Conservation (phyloP, 2,888 invertebrate species). For the Hetaerina titia region DNA sequence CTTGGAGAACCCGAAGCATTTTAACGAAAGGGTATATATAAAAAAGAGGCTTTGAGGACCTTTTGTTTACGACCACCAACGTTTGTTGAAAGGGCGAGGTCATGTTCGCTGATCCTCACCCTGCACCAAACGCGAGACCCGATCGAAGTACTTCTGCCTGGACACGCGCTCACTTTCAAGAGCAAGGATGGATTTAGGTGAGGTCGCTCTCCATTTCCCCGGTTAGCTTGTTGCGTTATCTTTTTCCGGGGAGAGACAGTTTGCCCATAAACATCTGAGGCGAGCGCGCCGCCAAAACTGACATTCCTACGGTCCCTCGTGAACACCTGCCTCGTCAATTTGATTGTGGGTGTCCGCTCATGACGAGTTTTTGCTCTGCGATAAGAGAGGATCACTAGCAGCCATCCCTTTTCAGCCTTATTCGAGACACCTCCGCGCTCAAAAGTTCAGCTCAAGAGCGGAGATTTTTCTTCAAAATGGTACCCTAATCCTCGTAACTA, state of each 20-base stretch:
- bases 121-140: no score
- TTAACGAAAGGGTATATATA: no score
- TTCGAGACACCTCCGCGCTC: background rate
- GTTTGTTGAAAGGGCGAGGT: no score
- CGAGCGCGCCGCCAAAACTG: background rate
- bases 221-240: background rate
- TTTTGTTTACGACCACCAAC: no score
- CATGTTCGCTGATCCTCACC: no score
- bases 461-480: background rate
- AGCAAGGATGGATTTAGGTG: no score
- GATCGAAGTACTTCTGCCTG: no score
- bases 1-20: no score
- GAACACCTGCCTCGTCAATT: constrained; percentile 16
- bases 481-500: no score
- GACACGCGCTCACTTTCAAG: no score
- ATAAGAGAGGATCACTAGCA: background rate
- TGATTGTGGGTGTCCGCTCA: background rate
- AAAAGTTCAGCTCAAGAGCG: background rate
- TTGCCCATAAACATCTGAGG: background rate
- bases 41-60: no score
- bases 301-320: background rate
- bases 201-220: background rate
- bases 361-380: background rate
- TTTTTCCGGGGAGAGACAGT: background rate
- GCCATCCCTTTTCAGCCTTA: background rate